These are phyloP conservation scores for Drosophila parthenogenetica DNA, from an alignment of 2,888 invertebrate species.

Conservation along the genomic window DNA sequence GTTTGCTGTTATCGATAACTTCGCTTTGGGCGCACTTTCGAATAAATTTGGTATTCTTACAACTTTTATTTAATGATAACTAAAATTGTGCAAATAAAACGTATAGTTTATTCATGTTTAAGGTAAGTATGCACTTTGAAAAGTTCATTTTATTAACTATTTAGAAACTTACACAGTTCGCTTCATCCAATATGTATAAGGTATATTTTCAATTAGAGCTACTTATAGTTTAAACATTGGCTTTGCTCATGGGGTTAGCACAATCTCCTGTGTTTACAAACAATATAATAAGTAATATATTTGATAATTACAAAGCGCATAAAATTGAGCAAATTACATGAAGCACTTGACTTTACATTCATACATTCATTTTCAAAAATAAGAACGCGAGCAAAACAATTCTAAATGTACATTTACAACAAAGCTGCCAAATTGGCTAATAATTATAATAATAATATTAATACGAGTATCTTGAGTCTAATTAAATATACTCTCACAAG, in stretches of 20 bases:
- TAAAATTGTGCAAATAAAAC: neutral
- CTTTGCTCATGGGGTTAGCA: slow-evolving; percentile 54
- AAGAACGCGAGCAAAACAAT: slow-evolving; percentile 41
- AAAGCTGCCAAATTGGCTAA: slow-evolving; percentile 42
- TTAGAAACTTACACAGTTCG: slow-evolving; percentile 57
- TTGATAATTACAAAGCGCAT: slow-evolving; percentile 66
- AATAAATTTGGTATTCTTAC: slow-evolving; percentile 7
- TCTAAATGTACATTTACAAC: slow-evolving; percentile 44
- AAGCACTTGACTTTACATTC: slow-evolving; percentile 61
- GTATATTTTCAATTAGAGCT: slow-evolving; percentile 64
- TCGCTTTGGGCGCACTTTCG: neutral
- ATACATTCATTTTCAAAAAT: slow-evolving; percentile 22
- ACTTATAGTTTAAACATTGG: slow-evolving; percentile 74
- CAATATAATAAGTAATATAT: slow-evolving; percentile 43
- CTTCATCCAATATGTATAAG: slow-evolving; percentile 34
- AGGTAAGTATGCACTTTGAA: slow-evolving; percentile 36
- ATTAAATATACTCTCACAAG: slow-evolving; percentile 31
- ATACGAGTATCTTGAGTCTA: slow-evolving; percentile 37
- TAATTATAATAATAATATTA: slow-evolving; percentile 40
- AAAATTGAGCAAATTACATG: slow-evolving; percentile 75
- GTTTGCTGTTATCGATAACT: slow-evolving; percentile 8
- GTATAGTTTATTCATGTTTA: neutral
- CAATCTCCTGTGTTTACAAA: slow-evolving; percentile 39
- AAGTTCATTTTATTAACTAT: slow-evolving; percentile 49
- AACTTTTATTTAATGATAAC: neutral